These are phyloP conservation scores for Drosophila santomea DNA, from an alignment of 1,140 invertebrate genomes.

Conservation along the genomic window DNA sequence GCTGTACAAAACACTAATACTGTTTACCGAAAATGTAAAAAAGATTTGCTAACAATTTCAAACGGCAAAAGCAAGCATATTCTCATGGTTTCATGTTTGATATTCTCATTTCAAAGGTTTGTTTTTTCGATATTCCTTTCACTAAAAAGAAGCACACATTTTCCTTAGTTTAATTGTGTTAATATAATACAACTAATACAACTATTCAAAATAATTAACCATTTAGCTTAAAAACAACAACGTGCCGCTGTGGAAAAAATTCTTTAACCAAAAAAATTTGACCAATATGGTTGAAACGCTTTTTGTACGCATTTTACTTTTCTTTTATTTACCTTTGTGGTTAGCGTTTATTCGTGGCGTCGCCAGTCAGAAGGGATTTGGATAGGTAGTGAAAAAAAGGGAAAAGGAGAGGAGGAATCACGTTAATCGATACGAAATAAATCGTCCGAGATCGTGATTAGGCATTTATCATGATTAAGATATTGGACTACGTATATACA, in stretches of 20 bases:
- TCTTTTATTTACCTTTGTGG: constrained; percentile 49
- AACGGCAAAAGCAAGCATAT: not conserved
- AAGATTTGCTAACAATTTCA: constrained; percentile 14
- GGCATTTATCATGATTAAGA: constrained; percentile 74
- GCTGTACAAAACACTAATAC: constrained; percentile 32
- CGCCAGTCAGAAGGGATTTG: constrained; percentile 25
- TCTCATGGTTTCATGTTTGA: not conserved
- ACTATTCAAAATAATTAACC: not conserved
- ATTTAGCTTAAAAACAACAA: not conserved
- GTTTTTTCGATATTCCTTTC: not conserved
- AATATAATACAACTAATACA: too few relatives aligned
- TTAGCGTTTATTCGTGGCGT: constrained; percentile 54
- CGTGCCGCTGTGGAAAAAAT: not conserved
- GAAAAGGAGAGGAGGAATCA: constrained; percentile 3
- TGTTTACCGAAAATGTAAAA: constrained; percentile 39
- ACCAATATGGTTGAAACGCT: constrained; percentile 12
- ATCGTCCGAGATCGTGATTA: constrained; percentile 69
- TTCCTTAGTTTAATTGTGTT: too few relatives aligned
- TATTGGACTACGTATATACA: constrained; percentile 40
- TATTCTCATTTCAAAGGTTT: not conserved
- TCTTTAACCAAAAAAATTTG: constrained; percentile 9
- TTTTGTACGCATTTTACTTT: constrained; percentile 20
- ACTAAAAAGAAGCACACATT: not conserved
- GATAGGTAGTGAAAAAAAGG: not conserved
- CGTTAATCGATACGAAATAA: constrained; percentile 74